phyloP scores from a whole-genome alignment of 2,113 vertebrate species.

The Cyprinodon brontotheroides region DNA sequence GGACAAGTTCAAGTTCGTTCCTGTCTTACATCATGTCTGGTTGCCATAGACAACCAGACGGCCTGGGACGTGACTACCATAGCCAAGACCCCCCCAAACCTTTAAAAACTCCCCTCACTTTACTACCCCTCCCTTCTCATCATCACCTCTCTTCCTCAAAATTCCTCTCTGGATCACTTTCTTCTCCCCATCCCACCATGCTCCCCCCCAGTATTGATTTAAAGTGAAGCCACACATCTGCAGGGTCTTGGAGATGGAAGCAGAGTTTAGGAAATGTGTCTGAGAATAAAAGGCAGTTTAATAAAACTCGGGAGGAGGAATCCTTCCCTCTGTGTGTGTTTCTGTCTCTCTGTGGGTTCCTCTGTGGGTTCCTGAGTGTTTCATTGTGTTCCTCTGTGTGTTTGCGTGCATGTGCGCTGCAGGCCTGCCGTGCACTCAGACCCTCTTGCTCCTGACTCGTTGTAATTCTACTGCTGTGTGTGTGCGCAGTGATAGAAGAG shows the following conservation, averaged over 20 bases:
- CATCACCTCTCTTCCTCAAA: background rate
- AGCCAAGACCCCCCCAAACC: slow-evolving; percentile 79
- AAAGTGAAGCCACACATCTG: slow-evolving; percentile 63
- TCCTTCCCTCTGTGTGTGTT: background rate
- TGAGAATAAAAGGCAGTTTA: slow-evolving; percentile 40
- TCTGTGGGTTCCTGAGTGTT: background rate
- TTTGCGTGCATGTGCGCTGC: slow-evolving; percentile 30
- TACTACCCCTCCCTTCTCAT: background rate
- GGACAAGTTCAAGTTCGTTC: slow-evolving; percentile 98
- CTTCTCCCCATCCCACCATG: slow-evolving; percentile 47
- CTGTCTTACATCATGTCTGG: slow-evolving; percentile 98
- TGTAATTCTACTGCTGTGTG: slow-evolving; percentile 66
- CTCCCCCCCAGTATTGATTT: slow-evolving; percentile 2
- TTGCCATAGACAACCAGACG: slow-evolving; percentile 96
- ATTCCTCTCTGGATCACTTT: slow-evolving; percentile 18
- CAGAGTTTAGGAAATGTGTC: slow-evolving; percentile 35
- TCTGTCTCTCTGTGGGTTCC: background rate
- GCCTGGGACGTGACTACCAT: slow-evolving; percentile 97
- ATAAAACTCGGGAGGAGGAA: slow-evolving; percentile 23
- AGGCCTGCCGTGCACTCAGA: slow-evolving; percentile 35
- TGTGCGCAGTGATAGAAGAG: slow-evolving; percentile 85
- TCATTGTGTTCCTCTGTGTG: slow-evolving; percentile 26
- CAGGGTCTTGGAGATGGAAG: slow-evolving; percentile 27
- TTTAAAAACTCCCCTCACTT: slow-evolving; percentile 69
- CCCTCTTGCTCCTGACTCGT: slow-evolving; percentile 59